Base-by-base conservation (phyloP, 2,113 vertebrate genomes). In the Tragelaphus buxtoni region DNA sequence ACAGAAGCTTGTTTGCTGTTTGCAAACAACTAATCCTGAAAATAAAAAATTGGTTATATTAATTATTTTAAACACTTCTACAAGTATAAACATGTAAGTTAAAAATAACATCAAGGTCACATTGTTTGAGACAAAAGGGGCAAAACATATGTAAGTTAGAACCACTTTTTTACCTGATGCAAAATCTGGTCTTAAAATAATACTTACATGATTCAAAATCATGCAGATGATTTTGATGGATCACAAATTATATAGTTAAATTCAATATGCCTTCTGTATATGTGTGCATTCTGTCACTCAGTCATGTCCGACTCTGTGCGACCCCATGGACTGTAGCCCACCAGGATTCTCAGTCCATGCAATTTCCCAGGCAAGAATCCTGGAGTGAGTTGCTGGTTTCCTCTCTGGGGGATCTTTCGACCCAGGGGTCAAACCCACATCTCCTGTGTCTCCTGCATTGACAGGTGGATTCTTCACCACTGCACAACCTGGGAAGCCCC, bases 1-100 rank as follows among this genome's bases (percentile, higher is more conserved):
- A 32, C 24, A 51, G 53, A 76, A 74, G 55, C 87, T 90, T 69
- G 32, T 79, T 90, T 97, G 92, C 88, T 91, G 80, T 94, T 96
- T 96, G 85, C 60, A 97, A 95, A 97, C 18, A 95, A 92, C 87
- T 95, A 94, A 88, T 83, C 96, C 94, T 94, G 63, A 96, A 79
- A 61, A 86, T 32, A 88, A 61, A 88, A 96, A 97, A 97, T 88
- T 90, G 86, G 69, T 88, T 84, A 79, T 92, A 95, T 97, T 96
- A 97, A 94, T 97, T 96, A 94, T 90, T 95, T 89, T 69, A 95
- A 49, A 90, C 7, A 60, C 16, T 69, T 95, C 69, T 81, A 72
- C 51, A 60, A 26, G 32, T 90, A 94, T 87, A 95, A 94, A 91
- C 51, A 77, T n/a, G 13, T 90, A 82, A 91, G 35, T 90, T 81